Percentiles rank a stretch among this genome's conserved stretches.
These are phyloP conservation scores for Nymphalis polychloros DNA, from an alignment of 2,888 invertebrate species.

Conservation along the genomic window DNA sequence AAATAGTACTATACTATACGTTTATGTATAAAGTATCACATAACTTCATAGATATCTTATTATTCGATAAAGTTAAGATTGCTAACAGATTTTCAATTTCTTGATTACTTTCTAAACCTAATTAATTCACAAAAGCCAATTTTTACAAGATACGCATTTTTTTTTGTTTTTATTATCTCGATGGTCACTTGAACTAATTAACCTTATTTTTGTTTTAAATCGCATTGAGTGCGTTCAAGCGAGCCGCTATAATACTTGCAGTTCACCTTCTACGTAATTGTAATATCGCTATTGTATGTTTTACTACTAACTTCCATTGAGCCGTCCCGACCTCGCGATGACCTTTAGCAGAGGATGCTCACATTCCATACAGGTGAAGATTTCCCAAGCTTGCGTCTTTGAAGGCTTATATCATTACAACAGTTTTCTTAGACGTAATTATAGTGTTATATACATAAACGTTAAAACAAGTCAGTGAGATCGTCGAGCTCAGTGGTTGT, in stretches of 20 bases:
- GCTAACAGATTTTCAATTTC: too few species aligned
- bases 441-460: background rate
- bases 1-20: background rate
- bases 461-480: background rate
- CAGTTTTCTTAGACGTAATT: background rate
- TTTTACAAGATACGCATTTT: too few species aligned
- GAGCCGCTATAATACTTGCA: constrained; percentile 36
- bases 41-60: background rate
- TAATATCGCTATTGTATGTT: constrained; percentile 55
- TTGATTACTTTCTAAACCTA: too few species aligned
- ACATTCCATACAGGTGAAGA: constrained; percentile 68
- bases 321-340: constrained; percentile 59
- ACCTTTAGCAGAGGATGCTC: constrained; percentile 73
- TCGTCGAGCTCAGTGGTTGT: background rate
- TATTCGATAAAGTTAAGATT: background rate
- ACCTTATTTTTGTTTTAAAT: constrained; percentile 13
- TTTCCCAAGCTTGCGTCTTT: constrained; percentile 52
- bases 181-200: constrained; percentile 4
- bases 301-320: constrained; percentile 44
- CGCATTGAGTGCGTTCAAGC: constrained; percentile 27
- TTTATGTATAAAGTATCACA: background rate
- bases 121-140: too few species aligned
- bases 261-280: constrained; percentile 64
- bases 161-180: background rate
- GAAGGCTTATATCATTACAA: constrained; percentile 22